Conservation (phyloP, 2,888 invertebrate species). For the Nasonovia ribisnigri region DNA sequence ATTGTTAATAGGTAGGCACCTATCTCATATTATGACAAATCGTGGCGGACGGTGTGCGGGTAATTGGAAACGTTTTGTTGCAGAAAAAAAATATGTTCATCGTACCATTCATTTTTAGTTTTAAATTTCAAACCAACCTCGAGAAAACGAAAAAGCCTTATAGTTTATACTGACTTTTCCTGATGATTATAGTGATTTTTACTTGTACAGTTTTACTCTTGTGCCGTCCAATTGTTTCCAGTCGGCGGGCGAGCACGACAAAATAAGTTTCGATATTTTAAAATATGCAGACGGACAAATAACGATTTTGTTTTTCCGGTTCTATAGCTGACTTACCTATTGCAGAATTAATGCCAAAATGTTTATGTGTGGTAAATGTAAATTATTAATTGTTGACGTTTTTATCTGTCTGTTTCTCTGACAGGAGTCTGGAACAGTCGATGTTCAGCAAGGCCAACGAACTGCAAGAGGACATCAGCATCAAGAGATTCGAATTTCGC, state of each 20-base stretch:
- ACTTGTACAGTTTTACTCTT: not conserved
- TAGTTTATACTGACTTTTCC: not conserved
- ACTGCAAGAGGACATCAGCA: constrained; percentile 93
- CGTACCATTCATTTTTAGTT: not conserved
- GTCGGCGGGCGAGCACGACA: too few relatives aligned
- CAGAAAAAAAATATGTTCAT: not conserved
- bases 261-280: not conserved
- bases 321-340: not conserved
- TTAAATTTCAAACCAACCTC: not conserved
- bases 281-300: not conserved
- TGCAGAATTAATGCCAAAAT: not conserved
- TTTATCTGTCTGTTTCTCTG: not conserved
- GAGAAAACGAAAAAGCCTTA: not conserved
- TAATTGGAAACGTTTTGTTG: not conserved
- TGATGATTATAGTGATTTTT: not conserved
- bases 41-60: not conserved
- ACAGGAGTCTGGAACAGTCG: constrained; percentile 79
- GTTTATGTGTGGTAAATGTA: not conserved
- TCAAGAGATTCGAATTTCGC: constrained; percentile 93
- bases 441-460: constrained; percentile 95
- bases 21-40: not conserved
- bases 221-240: too few relatives aligned
- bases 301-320: not conserved
- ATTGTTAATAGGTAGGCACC: not conserved
- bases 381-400: not conserved